Conservation (phyloP, 2,113 vertebrate genomes). For the Hippocampus abdominalis region DNA sequence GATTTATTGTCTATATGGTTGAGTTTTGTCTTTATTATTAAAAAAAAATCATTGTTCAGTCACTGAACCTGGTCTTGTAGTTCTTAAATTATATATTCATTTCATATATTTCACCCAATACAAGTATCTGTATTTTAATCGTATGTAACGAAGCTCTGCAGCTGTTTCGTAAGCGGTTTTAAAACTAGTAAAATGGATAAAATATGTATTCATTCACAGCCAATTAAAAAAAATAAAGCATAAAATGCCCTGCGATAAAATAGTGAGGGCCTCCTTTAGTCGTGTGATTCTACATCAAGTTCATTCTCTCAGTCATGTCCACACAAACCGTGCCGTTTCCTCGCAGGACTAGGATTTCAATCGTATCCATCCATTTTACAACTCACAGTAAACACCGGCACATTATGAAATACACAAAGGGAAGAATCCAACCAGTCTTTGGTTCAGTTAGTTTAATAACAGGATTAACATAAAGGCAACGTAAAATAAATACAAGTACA, state of each 20-base stretch:
- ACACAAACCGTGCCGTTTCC: background rate
- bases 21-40: background rate
- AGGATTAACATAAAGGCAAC: background rate
- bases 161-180: no score
- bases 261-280: no score
- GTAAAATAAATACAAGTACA: conserved; percentile 6
- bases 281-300: no score
- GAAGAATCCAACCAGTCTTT: background rate
- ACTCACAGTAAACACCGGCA: no score
- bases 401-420: no score
- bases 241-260: no score
- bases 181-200: no score
- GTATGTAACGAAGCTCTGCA: background rate
- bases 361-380: no score
- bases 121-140: background rate
- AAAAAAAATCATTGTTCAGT: background rate
- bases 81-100: background rate
- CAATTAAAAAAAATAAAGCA: no score
- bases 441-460: background rate
- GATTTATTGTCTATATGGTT: background rate
- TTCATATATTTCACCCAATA: no score
- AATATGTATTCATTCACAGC: no score
- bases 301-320: no score
- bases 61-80: background rate
- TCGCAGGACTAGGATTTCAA: background rate